These are phyloP conservation scores for Phoxinus phoxinus DNA, from an alignment of 2,113 vertebrate species.

Conservation along the genomic window DNA sequence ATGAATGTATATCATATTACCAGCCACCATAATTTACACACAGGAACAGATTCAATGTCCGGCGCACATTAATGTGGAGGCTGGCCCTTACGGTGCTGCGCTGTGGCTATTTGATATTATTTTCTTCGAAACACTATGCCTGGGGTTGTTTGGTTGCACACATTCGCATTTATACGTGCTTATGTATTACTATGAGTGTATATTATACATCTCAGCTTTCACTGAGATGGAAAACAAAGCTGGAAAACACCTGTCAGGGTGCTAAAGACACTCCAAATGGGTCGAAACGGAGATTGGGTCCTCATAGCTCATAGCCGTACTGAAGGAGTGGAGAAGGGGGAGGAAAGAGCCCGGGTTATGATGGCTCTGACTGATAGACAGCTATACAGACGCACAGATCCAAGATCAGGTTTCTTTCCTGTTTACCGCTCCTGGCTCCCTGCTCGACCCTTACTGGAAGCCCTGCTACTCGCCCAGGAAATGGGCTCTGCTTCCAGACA, in stretches of 20 bases:
- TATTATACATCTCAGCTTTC: conserved; percentile 5
- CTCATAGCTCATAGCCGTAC: not conserved
- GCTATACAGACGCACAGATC: conserved; percentile 51
- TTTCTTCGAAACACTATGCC: conserved; percentile 38
- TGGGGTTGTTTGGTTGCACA: conserved; percentile 38
- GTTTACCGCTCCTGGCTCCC: conserved; percentile 75
- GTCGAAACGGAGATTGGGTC: not conserved
- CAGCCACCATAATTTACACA: conserved; percentile 58
- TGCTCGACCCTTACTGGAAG: conserved; percentile 79
- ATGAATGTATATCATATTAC: conserved; percentile 63
- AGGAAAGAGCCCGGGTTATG: conserved; percentile 73
- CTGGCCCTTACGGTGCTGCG: conserved; percentile 18
- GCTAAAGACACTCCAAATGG: conserved; percentile 8
- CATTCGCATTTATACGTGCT: conserved; percentile 34
- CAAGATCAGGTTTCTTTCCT: conserved; percentile 84
- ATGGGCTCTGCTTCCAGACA: conserved; percentile 79
- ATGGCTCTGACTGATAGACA: conserved; percentile 73
- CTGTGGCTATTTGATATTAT: conserved; percentile 31
- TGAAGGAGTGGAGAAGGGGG: conserved; percentile 34
- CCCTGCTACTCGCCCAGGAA: conserved; percentile 78
- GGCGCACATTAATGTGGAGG: conserved; percentile 49
- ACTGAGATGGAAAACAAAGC: conserved; percentile 14
- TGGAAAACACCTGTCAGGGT: conserved; percentile 29
- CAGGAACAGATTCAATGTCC: conserved; percentile 54
- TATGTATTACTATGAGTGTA: conserved; percentile 27